These are phyloP conservation scores for Delichon dasypus DNA, from an alignment of 2,797 vertebrate species.

Conservation along the genomic window DNA sequence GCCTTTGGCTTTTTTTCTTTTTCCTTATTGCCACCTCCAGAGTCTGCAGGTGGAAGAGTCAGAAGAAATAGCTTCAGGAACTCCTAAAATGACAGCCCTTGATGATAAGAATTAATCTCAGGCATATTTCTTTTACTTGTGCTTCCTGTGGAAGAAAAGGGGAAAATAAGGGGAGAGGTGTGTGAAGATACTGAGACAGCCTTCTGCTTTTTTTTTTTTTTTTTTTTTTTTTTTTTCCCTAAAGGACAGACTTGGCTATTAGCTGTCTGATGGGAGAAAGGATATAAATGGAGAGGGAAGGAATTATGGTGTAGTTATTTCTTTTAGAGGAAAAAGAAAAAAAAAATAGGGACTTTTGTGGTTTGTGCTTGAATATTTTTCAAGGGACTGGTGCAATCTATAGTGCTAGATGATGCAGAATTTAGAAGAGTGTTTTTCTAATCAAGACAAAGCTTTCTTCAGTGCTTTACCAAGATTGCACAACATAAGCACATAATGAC, in stretches of 20 bases:
- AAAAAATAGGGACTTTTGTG: not conserved
- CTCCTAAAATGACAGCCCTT: not conserved
- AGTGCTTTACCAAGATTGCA: not conserved
- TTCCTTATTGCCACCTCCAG: not conserved
- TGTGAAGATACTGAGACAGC: not conserved
- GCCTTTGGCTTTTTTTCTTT: not conserved
- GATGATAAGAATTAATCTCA: slow-evolving; percentile 18
- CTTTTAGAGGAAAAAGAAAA: not conserved
- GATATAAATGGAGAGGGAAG: not conserved
- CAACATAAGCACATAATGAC: not conserved
- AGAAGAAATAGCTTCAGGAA: not conserved
- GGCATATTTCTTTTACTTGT: not conserved
- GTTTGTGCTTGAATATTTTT: not conserved
- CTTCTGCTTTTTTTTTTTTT: not conserved
- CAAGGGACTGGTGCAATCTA: not conserved
- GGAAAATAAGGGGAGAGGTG: not conserved
- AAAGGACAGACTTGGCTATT: not conserved
- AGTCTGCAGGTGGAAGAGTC: not conserved
- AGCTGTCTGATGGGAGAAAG: not conserved
- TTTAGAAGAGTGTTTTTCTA: not conserved
- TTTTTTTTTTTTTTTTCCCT: not conserved
- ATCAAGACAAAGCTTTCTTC: not conserved
- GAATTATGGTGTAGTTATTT: not conserved
- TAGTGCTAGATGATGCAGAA: not conserved
- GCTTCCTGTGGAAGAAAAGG: not conserved